Percentiles rank a stretch among this genome's conserved stretches.
phyloP scores from a whole-genome alignment of 2,113 vertebrate genomes.

The Pterophyllum scalare region DNA sequence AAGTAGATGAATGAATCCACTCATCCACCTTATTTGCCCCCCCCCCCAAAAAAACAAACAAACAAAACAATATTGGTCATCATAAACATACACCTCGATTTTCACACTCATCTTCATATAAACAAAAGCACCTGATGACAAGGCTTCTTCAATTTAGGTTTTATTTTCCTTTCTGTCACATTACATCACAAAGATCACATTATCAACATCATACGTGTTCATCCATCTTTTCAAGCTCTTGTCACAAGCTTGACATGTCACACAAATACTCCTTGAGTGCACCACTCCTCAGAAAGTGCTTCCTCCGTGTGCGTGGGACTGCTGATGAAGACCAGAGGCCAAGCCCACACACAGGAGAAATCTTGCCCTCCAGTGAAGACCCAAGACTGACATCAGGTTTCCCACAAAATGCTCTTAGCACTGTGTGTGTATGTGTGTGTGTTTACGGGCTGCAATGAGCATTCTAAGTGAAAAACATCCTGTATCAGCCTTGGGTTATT shows the following conservation, averaged over 20 bases:
- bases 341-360: slow-evolving; percentile 61
- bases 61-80: too few species aligned
- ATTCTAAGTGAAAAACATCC: slow-evolving; percentile 5
- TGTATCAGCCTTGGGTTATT: slow-evolving; percentile 51
- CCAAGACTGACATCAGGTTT: slow-evolving; percentile 48
- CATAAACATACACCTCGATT: background rate
- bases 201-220: slow-evolving; percentile 73
- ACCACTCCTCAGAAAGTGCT: slow-evolving; percentile 71
- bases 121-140: background rate
- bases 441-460: background rate
- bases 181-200: slow-evolving; percentile 79
- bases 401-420: slow-evolving; percentile 16
- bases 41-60: background rate
- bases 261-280: slow-evolving; percentile 74
- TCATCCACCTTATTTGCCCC: background rate
- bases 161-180: slow-evolving; percentile 79
- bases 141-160: slow-evolving; percentile 73
- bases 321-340: slow-evolving; percentile 54
- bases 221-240: slow-evolving; percentile 69
- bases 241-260: slow-evolving; percentile 74
- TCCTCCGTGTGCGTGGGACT: slow-evolving; percentile 54
- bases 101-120: background rate
- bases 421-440: background rate
- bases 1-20: background rate
- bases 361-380: slow-evolving; percentile 60